Evolutionary conservation across 2,888 invertebrate species (phyloP).

Genomic region (Xestia ashworthii): DNA sequence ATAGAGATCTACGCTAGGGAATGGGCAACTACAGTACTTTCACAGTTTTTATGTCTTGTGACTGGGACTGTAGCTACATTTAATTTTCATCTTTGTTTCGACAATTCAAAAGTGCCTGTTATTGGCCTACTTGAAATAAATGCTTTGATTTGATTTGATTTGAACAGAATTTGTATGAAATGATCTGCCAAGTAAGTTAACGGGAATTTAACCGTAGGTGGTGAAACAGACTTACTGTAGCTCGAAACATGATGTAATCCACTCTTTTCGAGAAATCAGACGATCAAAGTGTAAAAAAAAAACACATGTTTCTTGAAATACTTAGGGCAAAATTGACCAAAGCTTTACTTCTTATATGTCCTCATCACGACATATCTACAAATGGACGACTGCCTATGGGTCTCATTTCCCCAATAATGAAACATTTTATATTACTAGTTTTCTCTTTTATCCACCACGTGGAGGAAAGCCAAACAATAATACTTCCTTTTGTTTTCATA

Average conservation of each 20-base stretch:
- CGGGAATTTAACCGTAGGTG: no score
- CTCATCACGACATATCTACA: background rate
- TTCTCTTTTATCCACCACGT: background rate
- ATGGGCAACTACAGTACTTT: no score
- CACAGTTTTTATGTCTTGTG: no score
- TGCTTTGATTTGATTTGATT: no score
- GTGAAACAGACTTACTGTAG: background rate
- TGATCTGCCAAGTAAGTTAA: no score
- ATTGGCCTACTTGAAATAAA: no score
- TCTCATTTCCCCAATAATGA: background rate
- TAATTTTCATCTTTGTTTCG: no score
- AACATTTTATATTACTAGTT: background rate
- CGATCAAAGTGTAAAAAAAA: no score
- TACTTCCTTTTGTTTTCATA: background rate
- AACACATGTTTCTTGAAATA: background rate
- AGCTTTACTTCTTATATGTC: background rate
- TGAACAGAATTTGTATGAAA: no score
- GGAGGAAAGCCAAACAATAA: background rate
- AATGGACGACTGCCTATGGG: background rate
- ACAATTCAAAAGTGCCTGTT: no score
- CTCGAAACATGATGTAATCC: background rate
- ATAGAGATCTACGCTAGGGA: no score
- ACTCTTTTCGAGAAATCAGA: background rate
- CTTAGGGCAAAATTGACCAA: background rate
- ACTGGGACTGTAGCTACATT: no score